Percentiles rank a stretch among this genome's conserved stretches.
phyloP scores from a whole-genome alignment of 1,140 invertebrate species.

The Idris sp. region DNA sequence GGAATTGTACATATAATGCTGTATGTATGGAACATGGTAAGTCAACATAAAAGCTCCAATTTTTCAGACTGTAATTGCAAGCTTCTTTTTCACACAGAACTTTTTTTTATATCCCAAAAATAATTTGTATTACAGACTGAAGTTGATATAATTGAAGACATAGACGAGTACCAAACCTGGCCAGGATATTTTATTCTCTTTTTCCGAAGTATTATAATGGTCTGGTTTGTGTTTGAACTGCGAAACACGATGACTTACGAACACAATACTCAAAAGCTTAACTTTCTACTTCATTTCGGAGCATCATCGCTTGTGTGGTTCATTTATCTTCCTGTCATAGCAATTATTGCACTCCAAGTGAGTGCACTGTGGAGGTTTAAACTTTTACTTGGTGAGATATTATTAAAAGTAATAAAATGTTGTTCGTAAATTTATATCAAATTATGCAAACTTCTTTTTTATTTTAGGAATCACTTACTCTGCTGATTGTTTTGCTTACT shows the following conservation, averaged over 20 bases:
- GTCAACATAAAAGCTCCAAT: no score
- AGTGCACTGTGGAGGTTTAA: slow-evolving; percentile 97
- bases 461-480: slow-evolving; percentile 92
- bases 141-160: slow-evolving; percentile 96
- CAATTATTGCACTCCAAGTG: slow-evolving; percentile 94
- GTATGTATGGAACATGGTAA: slow-evolving; percentile 97
- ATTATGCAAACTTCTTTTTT: slow-evolving; percentile 20
- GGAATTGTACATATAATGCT: slow-evolving; percentile 93
- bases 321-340: slow-evolving; percentile 96
- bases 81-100: no score
- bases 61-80: no score
- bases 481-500: slow-evolving; percentile 95
- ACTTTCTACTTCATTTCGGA: slow-evolving; percentile 97
- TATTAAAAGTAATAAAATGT: no score
- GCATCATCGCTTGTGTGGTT: slow-evolving; percentile 99
- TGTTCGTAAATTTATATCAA: no score
- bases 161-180: slow-evolving; percentile 98
- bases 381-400: slow-evolving; percentile 89
- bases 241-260: slow-evolving; percentile 94
- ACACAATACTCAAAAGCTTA: slow-evolving; percentile 92
- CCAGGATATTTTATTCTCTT: slow-evolving; percentile 95
- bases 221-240: slow-evolving; percentile 96
- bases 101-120: no score
- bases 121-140: no score
- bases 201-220: slow-evolving; percentile 92